These are phyloP conservation scores for Julus scandinavius DNA, from an alignment of 2,888 invertebrate genomes.

Conservation along the genomic window DNA sequence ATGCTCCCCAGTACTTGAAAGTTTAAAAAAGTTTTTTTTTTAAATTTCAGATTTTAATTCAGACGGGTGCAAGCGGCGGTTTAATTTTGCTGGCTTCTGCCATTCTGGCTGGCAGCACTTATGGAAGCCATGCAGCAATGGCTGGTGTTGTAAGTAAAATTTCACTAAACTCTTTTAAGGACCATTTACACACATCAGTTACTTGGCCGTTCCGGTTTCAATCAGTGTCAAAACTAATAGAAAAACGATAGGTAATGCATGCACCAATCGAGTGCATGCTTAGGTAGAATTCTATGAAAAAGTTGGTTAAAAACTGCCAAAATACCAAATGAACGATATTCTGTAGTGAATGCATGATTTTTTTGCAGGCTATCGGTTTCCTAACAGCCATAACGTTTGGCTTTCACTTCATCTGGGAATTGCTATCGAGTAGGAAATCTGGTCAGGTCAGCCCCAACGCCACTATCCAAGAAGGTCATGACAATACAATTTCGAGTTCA, in stretches of 20 bases:
- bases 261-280: no score
- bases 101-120: neutral
- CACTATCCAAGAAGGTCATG: neutral
- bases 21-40: neutral
- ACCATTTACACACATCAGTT: no score
- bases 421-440: neutral
- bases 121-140: conserved; percentile 26
- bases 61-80: neutral
- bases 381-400: neutral
- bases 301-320: no score
- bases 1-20: no score
- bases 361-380: neutral
- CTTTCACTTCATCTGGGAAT: conserved; percentile 1
- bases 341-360: no score
- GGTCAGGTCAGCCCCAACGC: neutral
- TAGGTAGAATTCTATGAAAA: no score
- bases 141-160: conserved; percentile 3
- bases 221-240: no score
- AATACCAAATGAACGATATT: no score
- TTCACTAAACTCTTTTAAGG: no score
- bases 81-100: conserved; percentile 17
- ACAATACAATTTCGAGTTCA: neutral
- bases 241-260: no score
- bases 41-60: conserved; percentile 5
- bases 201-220: no score